Evolutionary conservation across 2,113 vertebrate species (phyloP).

Genomic region (Misgurnus mizolepis): DNA sequence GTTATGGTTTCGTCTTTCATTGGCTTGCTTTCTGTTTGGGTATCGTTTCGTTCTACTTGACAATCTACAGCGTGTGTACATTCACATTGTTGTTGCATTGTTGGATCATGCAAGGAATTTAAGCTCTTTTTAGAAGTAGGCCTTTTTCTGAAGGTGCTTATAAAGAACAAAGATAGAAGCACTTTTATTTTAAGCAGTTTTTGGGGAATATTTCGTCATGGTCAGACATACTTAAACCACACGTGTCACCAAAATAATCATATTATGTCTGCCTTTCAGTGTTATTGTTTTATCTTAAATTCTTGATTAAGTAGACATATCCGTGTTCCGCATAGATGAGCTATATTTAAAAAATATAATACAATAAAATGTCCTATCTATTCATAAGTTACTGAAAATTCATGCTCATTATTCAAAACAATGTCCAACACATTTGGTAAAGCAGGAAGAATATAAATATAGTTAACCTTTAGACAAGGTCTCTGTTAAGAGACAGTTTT

Average conservation of each 20-base stretch:
- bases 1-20: too few relatives aligned
- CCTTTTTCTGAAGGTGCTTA: neutral
- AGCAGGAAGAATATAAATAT: constrained; percentile 40
- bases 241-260: constrained; percentile 12
- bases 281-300: neutral
- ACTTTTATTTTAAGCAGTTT: constrained; percentile 1
- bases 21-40: too few relatives aligned
- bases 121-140: too few relatives aligned
- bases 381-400: constrained; percentile 5
- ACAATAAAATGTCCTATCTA: constrained; percentile 15
- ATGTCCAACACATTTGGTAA: constrained; percentile 44
- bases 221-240: neutral
- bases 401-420: constrained; percentile 6
- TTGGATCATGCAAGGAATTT: too few relatives aligned
- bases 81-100: too few relatives aligned
- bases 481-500: constrained; percentile 1
- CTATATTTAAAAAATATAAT: neutral
- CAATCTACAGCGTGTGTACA: too few relatives aligned
- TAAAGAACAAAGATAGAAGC: neutral
- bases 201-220: constrained; percentile 2
- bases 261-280: neutral
- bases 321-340: neutral
- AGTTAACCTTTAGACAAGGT: constrained; percentile 42
- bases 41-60: too few relatives aligned
- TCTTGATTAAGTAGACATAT: neutral